Conservation (phyloP, 2,888 invertebrate genomes). For the Strigamia maritima region DNA sequence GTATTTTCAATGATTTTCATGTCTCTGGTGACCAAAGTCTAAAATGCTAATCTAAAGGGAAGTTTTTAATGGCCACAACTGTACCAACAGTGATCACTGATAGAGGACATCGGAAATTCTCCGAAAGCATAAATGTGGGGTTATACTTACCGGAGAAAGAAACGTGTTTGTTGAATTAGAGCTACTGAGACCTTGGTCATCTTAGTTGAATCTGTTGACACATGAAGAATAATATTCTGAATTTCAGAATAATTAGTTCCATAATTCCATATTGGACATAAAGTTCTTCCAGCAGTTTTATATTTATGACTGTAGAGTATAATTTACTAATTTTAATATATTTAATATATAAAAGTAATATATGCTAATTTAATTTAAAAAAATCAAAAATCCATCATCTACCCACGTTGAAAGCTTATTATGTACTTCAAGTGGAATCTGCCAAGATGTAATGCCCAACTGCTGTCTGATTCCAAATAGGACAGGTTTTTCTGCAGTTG, state of each 20-base stretch:
- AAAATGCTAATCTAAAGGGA: no score
- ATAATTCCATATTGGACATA: conserved; percentile 6
- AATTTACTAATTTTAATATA: no score
- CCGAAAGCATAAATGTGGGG: no score
- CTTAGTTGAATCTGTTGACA: background rate
- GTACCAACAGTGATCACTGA: no score
- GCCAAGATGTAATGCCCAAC: conserved; percentile 41
- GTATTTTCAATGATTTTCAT: no score
- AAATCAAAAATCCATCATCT: conserved; percentile 47
- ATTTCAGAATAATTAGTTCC: background rate
- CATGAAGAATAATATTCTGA: background rate
- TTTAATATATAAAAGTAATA: no score
- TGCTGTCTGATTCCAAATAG: conserved; percentile 41
- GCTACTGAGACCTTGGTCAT: background rate
- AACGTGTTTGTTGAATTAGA: background rate
- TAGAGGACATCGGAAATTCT: no score
- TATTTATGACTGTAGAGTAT: conserved; percentile 52
- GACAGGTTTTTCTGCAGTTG: conserved; percentile 27
- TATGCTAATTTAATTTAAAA: no score
- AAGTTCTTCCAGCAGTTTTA: background rate
- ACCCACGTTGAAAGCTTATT: background rate
- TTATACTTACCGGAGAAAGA: conserved; percentile 21
- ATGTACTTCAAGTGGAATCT: conserved; percentile 37
- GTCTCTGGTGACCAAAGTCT: no score
- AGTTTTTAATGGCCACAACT: no score